Base-by-base conservation (phyloP, 2,888 invertebrate species). In the Piscicola geometra region DNA sequence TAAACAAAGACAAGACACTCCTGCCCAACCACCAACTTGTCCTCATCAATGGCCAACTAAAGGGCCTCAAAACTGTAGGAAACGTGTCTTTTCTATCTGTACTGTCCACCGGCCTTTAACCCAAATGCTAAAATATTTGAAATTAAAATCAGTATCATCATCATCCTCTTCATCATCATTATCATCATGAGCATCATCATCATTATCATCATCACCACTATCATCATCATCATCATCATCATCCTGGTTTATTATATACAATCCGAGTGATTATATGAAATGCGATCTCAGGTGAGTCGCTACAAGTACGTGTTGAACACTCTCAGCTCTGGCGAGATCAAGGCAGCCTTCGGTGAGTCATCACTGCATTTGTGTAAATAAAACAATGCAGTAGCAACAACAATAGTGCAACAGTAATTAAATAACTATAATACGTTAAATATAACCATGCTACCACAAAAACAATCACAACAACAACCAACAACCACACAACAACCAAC, bases 141-240 rank as follows among this genome's bases (percentile, higher is more conserved):
- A 41, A 47, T 71, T 36, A 71, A 36, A 41, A 71, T 71, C 41
- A 71, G 35, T 36, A 71, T 71, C 41, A 71, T 71, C 41, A 71
- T 71, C 41, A 71, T 71, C 41, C 35, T 71, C 9, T 12, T 64
- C 9, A 30, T 64, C 9, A 64, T 64, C 9, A 64, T 64, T 5
- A 64, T 64, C 9, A 30, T 64, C 9, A 64, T 64, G 64, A 64
- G 5, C 9, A 64, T 64, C 9, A 30, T 64, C 9, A 64, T 64
- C 9, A 64, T 64, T 5, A 64, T 64, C 9, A 30, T 64, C 9
- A 64, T 64, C 9, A 64, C 21, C 9, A 64, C 21, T 5, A 64
- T 64, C 9, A 64, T 64, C 9, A 64, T 64, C 9, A 64, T 64
- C 9, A 64, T 64, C 9, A 64, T 64, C 9, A 64, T 64, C 9